Evolutionary conservation across 2,113 vertebrate genomes (phyloP).

Genomic region (Callithrix jacchus): DNA sequence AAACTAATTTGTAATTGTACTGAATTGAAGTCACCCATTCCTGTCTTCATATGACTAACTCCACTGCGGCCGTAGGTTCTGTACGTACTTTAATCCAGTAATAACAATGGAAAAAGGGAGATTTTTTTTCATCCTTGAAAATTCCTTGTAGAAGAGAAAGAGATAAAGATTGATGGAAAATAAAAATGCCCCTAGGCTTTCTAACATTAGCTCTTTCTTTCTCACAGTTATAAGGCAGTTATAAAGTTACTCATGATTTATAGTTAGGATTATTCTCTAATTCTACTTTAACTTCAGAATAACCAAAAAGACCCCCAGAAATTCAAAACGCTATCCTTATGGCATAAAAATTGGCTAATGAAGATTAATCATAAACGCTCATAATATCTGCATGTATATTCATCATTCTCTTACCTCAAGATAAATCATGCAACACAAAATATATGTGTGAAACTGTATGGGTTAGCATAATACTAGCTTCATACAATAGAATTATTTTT

Average conservation of each 20-base stretch:
- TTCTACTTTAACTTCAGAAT: slow-evolving; percentile 51
- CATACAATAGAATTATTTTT: background rate
- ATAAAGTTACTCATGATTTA: slow-evolving; percentile 51
- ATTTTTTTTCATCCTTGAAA: background rate
- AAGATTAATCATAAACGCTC: slow-evolving; percentile 3
- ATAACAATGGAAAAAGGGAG: background rate
- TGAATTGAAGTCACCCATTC: background rate
- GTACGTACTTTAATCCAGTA: background rate
- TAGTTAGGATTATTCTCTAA: slow-evolving; percentile 16
- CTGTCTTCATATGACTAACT: background rate
- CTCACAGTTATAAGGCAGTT: background rate
- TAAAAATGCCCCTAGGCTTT: slow-evolving; percentile 45
- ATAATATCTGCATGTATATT: background rate
- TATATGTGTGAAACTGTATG: background rate
- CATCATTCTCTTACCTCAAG: background rate
- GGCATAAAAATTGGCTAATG: slow-evolving; percentile 23
- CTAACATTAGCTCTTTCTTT: slow-evolving; percentile 18
- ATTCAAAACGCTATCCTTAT: background rate
- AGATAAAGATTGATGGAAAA: slow-evolving; percentile 45
- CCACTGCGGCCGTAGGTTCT: background rate
- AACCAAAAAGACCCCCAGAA: background rate
- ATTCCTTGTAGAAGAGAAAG: slow-evolving; percentile 46
- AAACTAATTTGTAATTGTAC: background rate
- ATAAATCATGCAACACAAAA: background rate
- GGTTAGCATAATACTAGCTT: background rate